phyloP scores from a whole-genome alignment of 2,888 invertebrate genomes.

The Portevinia maculata region DNA sequence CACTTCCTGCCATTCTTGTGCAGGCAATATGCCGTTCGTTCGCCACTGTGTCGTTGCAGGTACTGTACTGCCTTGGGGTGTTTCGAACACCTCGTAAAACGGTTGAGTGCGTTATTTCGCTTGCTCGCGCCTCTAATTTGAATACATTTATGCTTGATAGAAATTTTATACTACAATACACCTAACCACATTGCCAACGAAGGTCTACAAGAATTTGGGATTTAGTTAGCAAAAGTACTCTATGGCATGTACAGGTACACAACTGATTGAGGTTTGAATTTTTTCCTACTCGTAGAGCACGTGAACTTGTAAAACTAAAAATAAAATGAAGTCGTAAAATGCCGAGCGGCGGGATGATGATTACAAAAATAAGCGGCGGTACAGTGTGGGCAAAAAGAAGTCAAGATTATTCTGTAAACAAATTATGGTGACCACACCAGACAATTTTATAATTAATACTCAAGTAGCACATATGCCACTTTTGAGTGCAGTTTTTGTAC shows the following conservation, averaged over 20 bases:
- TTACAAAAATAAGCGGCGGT: slow-evolving; percentile 1
- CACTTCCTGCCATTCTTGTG: slow-evolving; percentile 15
- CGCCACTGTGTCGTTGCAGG: not conserved
- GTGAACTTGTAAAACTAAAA: slow-evolving; percentile 37
- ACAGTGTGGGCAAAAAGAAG: slow-evolving; percentile 17
- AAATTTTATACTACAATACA: slow-evolving; percentile 11
- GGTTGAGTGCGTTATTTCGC: slow-evolving; percentile 48
- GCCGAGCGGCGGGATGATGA: not conserved
- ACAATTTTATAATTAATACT: no score
- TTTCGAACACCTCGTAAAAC: slow-evolving; percentile 41
- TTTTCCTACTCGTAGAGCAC: slow-evolving; percentile 4
- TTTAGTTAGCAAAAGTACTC: slow-evolving; percentile 11
- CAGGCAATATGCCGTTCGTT: slow-evolving; percentile 10
- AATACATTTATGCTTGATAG: slow-evolving; percentile 38
- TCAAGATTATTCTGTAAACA: no score
- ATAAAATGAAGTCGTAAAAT: slow-evolving; percentile 27
- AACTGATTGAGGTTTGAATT: slow-evolving; percentile 1
- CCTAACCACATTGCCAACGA: slow-evolving; percentile 1
- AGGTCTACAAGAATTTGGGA: slow-evolving; percentile 31
- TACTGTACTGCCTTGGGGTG: slow-evolving; percentile 20
- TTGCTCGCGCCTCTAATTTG: slow-evolving; percentile 44
- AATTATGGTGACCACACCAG: no score
- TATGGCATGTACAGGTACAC: slow-evolving; percentile 1
- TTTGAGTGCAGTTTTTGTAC: no score
- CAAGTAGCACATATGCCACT: no score